Conservation (phyloP, 1,140 invertebrate genomes). For the Stenopsyche tienmushanensis region DNA sequence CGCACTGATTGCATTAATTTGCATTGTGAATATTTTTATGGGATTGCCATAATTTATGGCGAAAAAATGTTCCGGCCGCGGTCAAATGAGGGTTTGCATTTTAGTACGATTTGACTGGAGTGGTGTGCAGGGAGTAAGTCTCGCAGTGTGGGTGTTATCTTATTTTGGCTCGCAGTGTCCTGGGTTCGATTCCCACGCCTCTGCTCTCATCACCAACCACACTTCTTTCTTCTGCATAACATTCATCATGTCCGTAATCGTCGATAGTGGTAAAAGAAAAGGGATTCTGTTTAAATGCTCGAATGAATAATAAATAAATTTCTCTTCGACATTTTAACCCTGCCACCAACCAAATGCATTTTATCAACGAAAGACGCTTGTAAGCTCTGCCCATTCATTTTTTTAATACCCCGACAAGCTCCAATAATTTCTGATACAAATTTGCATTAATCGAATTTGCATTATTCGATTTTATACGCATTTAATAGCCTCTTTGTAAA, state of each 20-base stretch:
- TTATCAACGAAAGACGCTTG: neutral
- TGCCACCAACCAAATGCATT: neutral
- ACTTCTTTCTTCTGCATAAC: neutral
- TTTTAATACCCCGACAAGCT: too few species aligned
- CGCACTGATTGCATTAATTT: too few species aligned
- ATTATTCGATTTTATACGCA: too few species aligned
- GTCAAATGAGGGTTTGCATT: neutral
- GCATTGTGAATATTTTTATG: neutral
- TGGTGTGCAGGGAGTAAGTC: too few species aligned
- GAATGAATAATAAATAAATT: neutral
- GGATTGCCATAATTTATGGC: too few species aligned
- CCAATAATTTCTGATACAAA: too few species aligned
- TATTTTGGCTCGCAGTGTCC: neutral
- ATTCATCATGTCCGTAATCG: neutral
- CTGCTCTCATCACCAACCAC: neutral
- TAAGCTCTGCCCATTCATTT: too few species aligned
- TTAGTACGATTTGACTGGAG: neutral
- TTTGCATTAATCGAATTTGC: too few species aligned
- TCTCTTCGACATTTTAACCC: neutral
- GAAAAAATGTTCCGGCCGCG: too few species aligned
- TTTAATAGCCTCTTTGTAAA: too few species aligned
- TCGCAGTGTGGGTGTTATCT: constrained; percentile 22
- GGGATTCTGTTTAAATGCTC: too few species aligned
- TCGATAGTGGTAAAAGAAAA: neutral
- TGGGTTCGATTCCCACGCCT: constrained; percentile 29